phyloP scores from a whole-genome alignment of 1,140 invertebrate genomes.

The Papilio polyxenes region DNA sequence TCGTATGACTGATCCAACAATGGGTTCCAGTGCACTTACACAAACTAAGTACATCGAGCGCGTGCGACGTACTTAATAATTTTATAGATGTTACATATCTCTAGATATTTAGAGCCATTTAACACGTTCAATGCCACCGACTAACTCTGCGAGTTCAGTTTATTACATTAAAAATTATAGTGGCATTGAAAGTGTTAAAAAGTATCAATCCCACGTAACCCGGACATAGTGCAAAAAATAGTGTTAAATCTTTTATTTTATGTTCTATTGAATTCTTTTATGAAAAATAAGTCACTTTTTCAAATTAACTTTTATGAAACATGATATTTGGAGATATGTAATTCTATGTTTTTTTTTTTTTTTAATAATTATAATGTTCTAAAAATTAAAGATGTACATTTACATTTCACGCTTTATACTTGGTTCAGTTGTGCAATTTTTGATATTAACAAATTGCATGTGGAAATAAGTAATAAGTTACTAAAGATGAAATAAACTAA shows the following conservation, averaged over 20 bases:
- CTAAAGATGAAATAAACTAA: too few relatives aligned
- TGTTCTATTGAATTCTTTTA: background rate
- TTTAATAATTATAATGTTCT: background rate
- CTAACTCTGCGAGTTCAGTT: background rate
- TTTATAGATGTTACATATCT: background rate
- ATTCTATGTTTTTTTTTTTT: background rate
- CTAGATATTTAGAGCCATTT: background rate
- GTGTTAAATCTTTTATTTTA: background rate
- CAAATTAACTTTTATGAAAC: background rate
- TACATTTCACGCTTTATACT: background rate
- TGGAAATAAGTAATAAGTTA: background rate
- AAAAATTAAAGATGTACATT: background rate
- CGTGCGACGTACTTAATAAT: slow-evolving; percentile 60
- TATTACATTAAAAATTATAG: background rate
- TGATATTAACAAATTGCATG: background rate
- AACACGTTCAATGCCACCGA: background rate
- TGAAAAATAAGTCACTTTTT: background rate
- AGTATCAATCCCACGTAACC: too few relatives aligned
- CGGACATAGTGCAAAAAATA: background rate
- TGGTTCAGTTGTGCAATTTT: background rate
- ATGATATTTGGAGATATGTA: background rate
- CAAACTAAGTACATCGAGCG: slow-evolving; percentile 96
- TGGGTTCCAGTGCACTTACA: slow-evolving; percentile 92
- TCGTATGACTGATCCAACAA: slow-evolving; percentile 95
- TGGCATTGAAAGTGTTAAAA: too few relatives aligned